A percentile compares a stretch with the other conserved stretches of the same genome.
Conservation (phyloP, 2,113 vertebrate genomes). For the Xenus cinereus region DNA sequence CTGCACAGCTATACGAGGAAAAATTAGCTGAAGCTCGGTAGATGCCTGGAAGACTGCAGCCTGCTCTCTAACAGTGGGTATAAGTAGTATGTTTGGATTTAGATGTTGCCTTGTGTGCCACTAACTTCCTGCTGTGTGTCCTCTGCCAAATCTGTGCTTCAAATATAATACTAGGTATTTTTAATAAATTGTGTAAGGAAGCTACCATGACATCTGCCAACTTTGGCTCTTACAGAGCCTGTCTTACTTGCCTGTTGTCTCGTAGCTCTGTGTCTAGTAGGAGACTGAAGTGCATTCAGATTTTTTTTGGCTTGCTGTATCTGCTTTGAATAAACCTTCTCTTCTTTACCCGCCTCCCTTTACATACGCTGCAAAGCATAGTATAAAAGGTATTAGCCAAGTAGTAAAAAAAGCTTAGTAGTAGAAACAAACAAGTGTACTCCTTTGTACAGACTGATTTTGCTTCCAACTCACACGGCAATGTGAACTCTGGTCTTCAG, state of each 20-base stretch:
- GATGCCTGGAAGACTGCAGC: neutral
- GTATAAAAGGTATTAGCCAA: neutral
- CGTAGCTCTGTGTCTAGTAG: neutral
- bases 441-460: neutral
- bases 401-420: neutral
- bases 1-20: neutral
- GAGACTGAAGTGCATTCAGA: constrained; percentile 2
- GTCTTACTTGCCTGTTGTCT: neutral
- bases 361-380: neutral
- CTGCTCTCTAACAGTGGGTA: neutral
- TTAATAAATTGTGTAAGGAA: neutral
- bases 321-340: constrained; percentile 25
- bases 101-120: neutral
- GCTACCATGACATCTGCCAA: neutral
- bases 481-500: neutral
- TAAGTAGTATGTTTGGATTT: neutral
- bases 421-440: neutral
- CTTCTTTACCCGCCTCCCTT: neutral
- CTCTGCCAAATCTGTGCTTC: neutral
- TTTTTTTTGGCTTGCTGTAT: neutral
- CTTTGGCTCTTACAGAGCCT: neutral
- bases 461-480: neutral
- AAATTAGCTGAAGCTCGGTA: neutral
- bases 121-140: neutral
- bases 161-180: neutral